Conservation (phyloP, 2,888 invertebrate genomes). For the Odontocolon sp. region DNA sequence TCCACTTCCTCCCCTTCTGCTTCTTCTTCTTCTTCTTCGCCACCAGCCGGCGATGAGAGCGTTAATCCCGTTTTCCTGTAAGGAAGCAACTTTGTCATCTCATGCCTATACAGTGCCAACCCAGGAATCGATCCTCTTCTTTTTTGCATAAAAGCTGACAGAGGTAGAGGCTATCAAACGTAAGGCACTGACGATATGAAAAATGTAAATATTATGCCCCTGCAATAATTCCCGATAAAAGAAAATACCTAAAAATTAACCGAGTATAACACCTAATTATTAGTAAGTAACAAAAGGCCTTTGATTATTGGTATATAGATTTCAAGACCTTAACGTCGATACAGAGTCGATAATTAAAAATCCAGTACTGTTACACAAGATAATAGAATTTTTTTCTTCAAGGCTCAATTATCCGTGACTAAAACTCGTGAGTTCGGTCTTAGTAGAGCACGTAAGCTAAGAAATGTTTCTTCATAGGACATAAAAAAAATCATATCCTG, state of each 20-base stretch:
- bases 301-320: neutral
- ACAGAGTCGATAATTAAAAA: neutral
- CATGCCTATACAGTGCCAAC: neutral
- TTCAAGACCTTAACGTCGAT: neutral
- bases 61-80: conserved; percentile 44
- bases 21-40: conserved; percentile 21
- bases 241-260: neutral
- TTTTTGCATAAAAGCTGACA: conserved; percentile 23
- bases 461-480: conserved; percentile 22
- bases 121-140: conserved; percentile 28
- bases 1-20: conserved; percentile 9
- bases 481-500: conserved; percentile 46
- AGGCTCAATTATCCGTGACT: neutral
- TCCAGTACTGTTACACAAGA: neutral
- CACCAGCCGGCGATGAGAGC: conserved; percentile 37
- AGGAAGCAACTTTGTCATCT: conserved; percentile 17
- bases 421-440: neutral
- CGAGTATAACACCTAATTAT: no score
- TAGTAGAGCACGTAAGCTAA: conserved; percentile 7
- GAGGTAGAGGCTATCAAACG: conserved; percentile 22
- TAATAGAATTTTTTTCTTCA: neutral
- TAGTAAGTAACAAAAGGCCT: no score
- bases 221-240: neutral
- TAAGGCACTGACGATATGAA: neutral
- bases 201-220: conserved; percentile 19